phyloP scores from a whole-genome alignment of 2,113 vertebrate species.

The Sigmodon hispidus region DNA sequence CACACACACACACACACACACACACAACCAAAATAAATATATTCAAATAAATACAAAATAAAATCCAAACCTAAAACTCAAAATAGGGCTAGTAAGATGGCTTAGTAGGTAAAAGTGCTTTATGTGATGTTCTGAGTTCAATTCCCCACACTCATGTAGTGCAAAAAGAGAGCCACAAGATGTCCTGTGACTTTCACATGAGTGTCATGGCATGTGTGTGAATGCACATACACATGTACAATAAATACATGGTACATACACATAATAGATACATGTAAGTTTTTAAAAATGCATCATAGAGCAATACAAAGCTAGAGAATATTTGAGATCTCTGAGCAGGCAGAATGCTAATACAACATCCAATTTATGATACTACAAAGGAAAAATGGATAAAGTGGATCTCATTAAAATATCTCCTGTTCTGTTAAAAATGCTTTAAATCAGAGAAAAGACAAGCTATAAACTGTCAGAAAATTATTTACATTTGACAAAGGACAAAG shows the following conservation, averaged over 20 bases:
- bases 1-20: not conserved
- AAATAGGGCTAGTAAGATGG: not conserved
- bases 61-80: not conserved
- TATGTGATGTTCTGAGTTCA: not conserved
- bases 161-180: not conserved
- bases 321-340: not conserved
- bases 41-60: not conserved
- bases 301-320: not conserved
- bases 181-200: not conserved
- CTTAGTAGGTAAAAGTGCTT: not conserved
- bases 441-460: not conserved
- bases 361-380: not conserved
- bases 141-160: not conserved
- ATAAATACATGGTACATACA: not conserved
- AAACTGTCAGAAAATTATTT: not conserved
- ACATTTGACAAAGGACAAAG: not conserved
- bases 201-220: not conserved
- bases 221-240: not conserved
- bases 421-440: not conserved
- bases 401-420: constrained; percentile 11
- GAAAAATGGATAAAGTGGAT: not conserved
- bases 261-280: not conserved
- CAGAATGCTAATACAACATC: constrained; percentile 10
- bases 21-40: not conserved
- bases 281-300: not conserved